Conservation (phyloP, 2,797 vertebrate genomes). For the Siniperca undulata region DNA sequence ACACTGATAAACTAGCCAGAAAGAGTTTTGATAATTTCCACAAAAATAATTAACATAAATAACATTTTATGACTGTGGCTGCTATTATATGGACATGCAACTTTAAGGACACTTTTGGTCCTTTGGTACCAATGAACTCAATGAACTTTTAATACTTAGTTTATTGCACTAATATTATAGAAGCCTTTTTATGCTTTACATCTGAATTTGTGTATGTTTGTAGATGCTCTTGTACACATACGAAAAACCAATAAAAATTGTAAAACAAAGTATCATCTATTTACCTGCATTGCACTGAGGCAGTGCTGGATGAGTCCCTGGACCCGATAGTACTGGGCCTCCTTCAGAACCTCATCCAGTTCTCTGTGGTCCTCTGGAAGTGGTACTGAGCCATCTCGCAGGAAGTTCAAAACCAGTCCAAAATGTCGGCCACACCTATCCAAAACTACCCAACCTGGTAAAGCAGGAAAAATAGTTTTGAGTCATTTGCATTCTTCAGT, state of each 20-base stretch:
- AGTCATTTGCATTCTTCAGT: not conserved
- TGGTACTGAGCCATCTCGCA: slow-evolving; percentile 91
- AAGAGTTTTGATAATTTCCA: too few relatives aligned
- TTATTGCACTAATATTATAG: too few relatives aligned
- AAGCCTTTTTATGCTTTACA: not conserved
- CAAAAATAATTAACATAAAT: too few relatives aligned
- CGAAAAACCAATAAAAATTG: not conserved
- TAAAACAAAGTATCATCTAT: not conserved
- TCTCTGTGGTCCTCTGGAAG: slow-evolving; percentile 90
- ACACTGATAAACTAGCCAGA: too few relatives aligned
- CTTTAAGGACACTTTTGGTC: not conserved
- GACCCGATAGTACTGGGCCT: slow-evolving; percentile 91
- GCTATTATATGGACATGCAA: not conserved
- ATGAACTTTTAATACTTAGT: not conserved
- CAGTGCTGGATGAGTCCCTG: slow-evolving; percentile 92
- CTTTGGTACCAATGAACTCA: not conserved
- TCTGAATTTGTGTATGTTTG: not conserved
- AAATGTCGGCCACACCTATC: slow-evolving; percentile 91
- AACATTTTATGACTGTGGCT: too few relatives aligned
- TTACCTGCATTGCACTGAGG: slow-evolving; percentile 89
- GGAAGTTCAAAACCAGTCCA: slow-evolving; percentile 90
- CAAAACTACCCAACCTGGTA: slow-evolving; percentile 91
- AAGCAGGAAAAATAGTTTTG: not conserved
- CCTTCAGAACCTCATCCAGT: slow-evolving; percentile 90
- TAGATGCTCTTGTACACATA: not conserved